Percentiles rank a stretch among this genome's conserved stretches.
Evolutionary conservation across 2,113 vertebrate genomes (phyloP).

Genomic region (Anser brachyrhynchus): DNA sequence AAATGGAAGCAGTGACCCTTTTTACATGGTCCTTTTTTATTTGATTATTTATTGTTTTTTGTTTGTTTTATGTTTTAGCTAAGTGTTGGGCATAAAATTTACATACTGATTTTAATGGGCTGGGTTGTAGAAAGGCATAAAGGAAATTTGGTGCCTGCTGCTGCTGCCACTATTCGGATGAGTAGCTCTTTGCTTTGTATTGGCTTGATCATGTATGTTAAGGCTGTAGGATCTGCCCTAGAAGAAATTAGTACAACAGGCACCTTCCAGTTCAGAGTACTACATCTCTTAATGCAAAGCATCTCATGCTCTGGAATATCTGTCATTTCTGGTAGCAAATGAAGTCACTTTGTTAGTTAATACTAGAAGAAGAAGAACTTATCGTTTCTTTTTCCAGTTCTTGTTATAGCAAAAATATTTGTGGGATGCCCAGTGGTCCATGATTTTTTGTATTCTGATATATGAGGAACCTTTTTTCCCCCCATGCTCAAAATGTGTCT

Average conservation of each 20-base stretch:
- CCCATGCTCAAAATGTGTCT: background rate
- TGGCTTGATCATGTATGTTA: background rate
- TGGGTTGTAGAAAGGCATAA: background rate
- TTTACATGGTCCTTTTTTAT: background rate
- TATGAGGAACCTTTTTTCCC: background rate
- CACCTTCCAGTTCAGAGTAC: background rate
- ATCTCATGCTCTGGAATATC: background rate
- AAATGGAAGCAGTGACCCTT: background rate
- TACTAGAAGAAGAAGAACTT: background rate
- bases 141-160: background rate
- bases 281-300: background rate
- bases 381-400: background rate
- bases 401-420: background rate
- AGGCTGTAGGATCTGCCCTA: background rate
- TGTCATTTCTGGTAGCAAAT: background rate
- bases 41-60: background rate
- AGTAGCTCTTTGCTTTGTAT: background rate
- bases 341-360: background rate
- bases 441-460: background rate
- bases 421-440: background rate
- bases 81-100: background rate
- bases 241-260: background rate
- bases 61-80: background rate
- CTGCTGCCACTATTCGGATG: background rate
- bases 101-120: background rate